phyloP scores from a whole-genome alignment of 2,888 invertebrate genomes.

The Oegoconia quadripuncta region DNA sequence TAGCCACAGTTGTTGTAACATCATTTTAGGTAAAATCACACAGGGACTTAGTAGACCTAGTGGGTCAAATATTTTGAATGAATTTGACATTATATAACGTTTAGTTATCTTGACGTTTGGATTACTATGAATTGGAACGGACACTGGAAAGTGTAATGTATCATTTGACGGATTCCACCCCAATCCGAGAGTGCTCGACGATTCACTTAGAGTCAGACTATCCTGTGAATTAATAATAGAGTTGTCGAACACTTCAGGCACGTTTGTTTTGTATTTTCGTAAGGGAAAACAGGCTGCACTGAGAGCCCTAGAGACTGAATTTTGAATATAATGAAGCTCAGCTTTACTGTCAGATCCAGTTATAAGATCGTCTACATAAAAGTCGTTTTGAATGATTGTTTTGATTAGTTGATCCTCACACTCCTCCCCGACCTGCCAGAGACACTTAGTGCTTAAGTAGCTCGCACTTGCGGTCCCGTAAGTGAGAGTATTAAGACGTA shows the following conservation, averaged over 20 bases:
- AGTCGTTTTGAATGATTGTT: slow-evolving; percentile 26
- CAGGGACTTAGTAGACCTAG: no score
- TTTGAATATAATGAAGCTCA: slow-evolving; percentile 8
- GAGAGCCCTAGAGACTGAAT: slow-evolving; percentile 10
- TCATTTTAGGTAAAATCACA: slow-evolving; percentile 15
- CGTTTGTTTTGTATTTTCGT: slow-evolving; percentile 21
- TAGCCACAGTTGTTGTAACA: slow-evolving; percentile 22
- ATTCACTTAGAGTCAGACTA: slow-evolving; percentile 21
- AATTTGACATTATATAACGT: slow-evolving; percentile 11
- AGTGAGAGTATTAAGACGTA: slow-evolving; percentile 12
- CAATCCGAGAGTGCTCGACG: slow-evolving; percentile 23
- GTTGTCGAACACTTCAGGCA: slow-evolving; percentile 3
- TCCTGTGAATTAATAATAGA: slow-evolving; percentile 2
- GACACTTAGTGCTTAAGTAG: slow-evolving; percentile 21
- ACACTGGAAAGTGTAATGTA: slow-evolving; percentile 7
- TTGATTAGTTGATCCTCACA: slow-evolving; percentile 19
- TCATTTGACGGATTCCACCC: slow-evolving; percentile 22
- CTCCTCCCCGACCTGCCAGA: slow-evolving; percentile 28
- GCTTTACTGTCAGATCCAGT: slow-evolving; percentile 17
- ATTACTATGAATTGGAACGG: not conserved
- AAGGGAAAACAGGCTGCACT: slow-evolving; percentile 18
- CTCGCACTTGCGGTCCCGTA: slow-evolving; percentile 14
- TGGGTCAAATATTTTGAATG: slow-evolving; percentile 15
- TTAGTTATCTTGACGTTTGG: no score
- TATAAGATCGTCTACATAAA: slow-evolving; percentile 26